phyloP scores from a whole-genome alignment of 2,797 vertebrate genomes.

The Pterois miles region DNA sequence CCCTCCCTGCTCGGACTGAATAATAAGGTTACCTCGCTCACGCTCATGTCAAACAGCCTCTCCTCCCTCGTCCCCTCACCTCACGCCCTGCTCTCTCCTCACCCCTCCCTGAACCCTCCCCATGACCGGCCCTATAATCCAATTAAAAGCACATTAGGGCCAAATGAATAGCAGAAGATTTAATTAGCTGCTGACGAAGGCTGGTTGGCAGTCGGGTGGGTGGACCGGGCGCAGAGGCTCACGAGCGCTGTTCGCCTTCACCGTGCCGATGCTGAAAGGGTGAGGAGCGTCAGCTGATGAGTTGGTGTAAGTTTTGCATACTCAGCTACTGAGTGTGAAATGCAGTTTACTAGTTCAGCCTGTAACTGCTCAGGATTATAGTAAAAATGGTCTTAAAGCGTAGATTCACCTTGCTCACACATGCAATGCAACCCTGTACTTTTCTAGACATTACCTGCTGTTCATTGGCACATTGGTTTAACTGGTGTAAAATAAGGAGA shows the following conservation, averaged over 20 bases:
- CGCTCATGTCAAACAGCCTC: constrained; percentile 52
- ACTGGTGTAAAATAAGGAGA: too few species aligned
- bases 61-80: constrained; percentile 48
- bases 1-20: constrained; percentile 9
- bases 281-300: constrained; percentile 12
- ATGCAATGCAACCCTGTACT: not conserved
- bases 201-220: constrained; percentile 35
- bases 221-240: constrained; percentile 17
- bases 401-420: not conserved
- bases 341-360: constrained; percentile 7
- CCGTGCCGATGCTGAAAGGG: constrained; percentile 21
- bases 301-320: constrained; percentile 23
- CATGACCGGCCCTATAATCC: constrained; percentile 77
- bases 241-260: constrained; percentile 28
- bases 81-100: constrained; percentile 52
- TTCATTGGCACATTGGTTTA: too few species aligned
- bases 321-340: constrained; percentile 23
- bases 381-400: not conserved
- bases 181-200: constrained; percentile 83
- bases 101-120: constrained; percentile 72
- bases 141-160: constrained; percentile 85
- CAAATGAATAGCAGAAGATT: constrained; percentile 83
- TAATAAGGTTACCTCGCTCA: constrained; percentile 54
- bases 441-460: not conserved
- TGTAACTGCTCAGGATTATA: not conserved